A percentile compares a stretch with the other conserved stretches of the same genome.
These are phyloP conservation scores for Fissipunctia ypsillon DNA, from an alignment of 2,888 invertebrate species.

Conservation along the genomic window DNA sequence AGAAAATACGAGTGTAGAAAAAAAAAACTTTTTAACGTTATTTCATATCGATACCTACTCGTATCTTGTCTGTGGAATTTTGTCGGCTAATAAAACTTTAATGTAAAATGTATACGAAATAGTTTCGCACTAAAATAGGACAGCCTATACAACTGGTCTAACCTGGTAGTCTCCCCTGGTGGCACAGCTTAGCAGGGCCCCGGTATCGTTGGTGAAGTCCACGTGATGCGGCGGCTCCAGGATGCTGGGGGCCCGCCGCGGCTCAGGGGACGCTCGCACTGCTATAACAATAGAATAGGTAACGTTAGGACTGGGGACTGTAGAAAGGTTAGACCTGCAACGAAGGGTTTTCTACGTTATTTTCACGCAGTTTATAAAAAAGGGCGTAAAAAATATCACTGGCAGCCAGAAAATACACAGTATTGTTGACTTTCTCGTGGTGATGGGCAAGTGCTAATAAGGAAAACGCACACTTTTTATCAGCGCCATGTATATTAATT, in stretches of 20 bases:
- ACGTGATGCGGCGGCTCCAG: constrained; percentile 93
- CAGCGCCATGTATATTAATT: not conserved
- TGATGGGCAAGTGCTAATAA: not conserved
- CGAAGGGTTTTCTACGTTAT: not conserved
- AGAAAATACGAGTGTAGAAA: not conserved
- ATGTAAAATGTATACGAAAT: not conserved
- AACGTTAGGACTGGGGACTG: not conserved
- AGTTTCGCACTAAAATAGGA: not conserved
- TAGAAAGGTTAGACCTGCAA: not conserved
- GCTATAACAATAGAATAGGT: constrained; percentile 80
- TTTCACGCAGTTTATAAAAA: not conserved
- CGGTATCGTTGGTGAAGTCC: constrained; percentile 94
- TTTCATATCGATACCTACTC: not conserved
- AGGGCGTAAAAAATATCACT: not conserved
- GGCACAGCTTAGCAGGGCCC: constrained; percentile 92
- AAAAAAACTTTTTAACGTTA: not conserved
- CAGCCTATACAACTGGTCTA: constrained; percentile 5
- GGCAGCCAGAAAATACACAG: not conserved
- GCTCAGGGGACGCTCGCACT: constrained; percentile 90
- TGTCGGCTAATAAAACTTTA: not conserved
- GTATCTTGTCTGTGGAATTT: not conserved
- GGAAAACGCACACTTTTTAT: not conserved
- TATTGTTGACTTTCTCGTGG: not conserved
- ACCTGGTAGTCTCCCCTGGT: constrained; percentile 93
- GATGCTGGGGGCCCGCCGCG: constrained; percentile 92